Percentiles rank a stretch among this genome's conserved stretches.
Conservation (phyloP, 1,140 invertebrate species). For the Bicyclus anynana region DNA sequence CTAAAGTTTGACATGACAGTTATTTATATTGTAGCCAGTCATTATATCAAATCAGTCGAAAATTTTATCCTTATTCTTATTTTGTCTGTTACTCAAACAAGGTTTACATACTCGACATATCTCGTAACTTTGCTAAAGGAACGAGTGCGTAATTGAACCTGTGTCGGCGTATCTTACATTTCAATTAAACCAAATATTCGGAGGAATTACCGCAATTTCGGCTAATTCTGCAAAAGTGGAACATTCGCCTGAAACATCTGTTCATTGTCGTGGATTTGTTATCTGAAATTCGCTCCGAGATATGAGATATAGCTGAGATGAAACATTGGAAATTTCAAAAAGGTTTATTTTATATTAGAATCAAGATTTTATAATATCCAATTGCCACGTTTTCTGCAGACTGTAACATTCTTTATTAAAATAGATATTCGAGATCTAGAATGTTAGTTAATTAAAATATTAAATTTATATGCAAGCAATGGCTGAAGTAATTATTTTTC, state of each 20-base stretch:
- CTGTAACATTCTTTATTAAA: no score
- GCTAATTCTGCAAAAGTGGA: constrained; percentile 9
- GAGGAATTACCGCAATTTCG: not conserved
- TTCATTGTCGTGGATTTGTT: not conserved
- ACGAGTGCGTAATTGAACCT: not conserved
- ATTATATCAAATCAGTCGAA: no score
- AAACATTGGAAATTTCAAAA: not conserved
- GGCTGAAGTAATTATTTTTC: no score
- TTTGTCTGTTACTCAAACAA: not conserved
- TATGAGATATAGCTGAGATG: not conserved
- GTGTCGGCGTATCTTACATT: constrained; percentile 1
- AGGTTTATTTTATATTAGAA: not conserved
- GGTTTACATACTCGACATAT: no score
- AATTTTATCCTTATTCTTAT: not conserved
- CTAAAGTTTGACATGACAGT: no score
- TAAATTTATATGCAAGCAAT: no score
- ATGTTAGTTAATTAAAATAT: no score
- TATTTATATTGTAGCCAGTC: no score
- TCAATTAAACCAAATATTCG: constrained; percentile 10
- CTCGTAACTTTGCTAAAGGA: not conserved
- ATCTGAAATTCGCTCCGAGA: not conserved
- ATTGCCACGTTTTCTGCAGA: not conserved
- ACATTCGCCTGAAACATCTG: constrained; percentile 16
- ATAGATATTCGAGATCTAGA: no score
- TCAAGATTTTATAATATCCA: not conserved